Conservation (phyloP, 2,113 vertebrate genomes). For the Gallinago undulata region DNA sequence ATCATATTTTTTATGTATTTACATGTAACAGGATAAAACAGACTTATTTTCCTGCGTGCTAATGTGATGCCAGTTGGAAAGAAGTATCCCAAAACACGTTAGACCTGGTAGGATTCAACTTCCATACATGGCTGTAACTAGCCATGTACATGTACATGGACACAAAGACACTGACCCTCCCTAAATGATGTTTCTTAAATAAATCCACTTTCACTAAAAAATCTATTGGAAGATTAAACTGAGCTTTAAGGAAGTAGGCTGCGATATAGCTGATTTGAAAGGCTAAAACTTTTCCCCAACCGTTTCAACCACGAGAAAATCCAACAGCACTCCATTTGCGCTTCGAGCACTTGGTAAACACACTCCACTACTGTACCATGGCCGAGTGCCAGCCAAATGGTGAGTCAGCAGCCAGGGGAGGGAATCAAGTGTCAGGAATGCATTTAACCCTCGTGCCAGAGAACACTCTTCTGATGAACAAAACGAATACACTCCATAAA, state of each 20-base stretch:
- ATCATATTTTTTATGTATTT: not conserved
- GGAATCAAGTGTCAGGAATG: constrained; percentile 40
- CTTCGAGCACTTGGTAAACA: constrained; percentile 25
- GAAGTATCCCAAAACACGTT: not conserved
- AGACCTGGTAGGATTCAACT: not conserved
- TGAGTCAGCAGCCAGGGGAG: constrained; percentile 52
- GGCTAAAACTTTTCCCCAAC: not conserved
- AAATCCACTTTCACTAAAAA: not conserved
- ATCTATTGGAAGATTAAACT: not conserved
- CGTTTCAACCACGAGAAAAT: not conserved
- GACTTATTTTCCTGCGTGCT: not conserved
- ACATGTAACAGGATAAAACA: not conserved
- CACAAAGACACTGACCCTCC: not conserved
- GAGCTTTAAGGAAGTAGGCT: not conserved
- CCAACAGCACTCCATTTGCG: not conserved
- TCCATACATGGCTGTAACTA: not conserved
- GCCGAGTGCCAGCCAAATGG: constrained; percentile 40
- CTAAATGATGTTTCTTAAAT: not conserved
- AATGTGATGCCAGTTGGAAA: not conserved
- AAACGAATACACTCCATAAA: not conserved
- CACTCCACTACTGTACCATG: not conserved
- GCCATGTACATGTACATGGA: not conserved
- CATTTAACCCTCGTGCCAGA: constrained; percentile 44
- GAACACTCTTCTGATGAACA: not conserved
- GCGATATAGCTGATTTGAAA: not conserved